Evolutionary conservation across 2,888 invertebrate genomes (phyloP), one percentile per base, ranked within the genome.

Genomic region (Uropetala carovei): DNA sequence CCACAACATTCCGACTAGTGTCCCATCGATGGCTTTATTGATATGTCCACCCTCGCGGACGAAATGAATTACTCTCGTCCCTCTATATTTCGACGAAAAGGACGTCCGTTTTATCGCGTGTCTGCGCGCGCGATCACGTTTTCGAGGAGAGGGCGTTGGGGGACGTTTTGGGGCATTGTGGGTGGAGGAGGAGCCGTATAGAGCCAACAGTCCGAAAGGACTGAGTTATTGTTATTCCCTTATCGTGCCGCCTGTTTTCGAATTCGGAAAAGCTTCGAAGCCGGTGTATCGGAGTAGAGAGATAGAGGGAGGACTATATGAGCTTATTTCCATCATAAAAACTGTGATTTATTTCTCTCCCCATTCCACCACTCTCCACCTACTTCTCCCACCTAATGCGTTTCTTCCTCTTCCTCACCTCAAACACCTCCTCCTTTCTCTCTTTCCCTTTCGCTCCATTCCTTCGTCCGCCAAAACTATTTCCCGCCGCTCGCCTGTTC

Each of bases 241-340:
- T 27, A 75, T 27, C 75, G 13, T 75, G 75, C 27, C 75, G 75
- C 27, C 22, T 27, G 27, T 75, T 75, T 75, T 27, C 14, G 75
- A 27, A 27, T 75, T 75, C 75, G 75, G 27, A 27, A 75, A 75
- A 27, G 27, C 75, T 75, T 75, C 22, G 11, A 75, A 75, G 75
- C 27, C 75, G 27, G 27, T 22, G 75, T 27, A 75, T 75, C 75
- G 75, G 75, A 22, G 75, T 22, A 22, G 22, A 75, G 22, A 75
- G 75, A 75, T 75, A 75, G 75, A 75, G 22, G 13, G 27, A 18
- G n/a, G 18, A 75, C 22, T 22, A 75, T 22, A 75, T 75, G 75
- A 75, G 75, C 75, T 75, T 75, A 75, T 75, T 75, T 75, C 75
- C 75, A 75, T 75, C 75, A 75, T 75, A 75, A 75, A 75, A 75